These are phyloP conservation scores for Campoplex capitator DNA, from an alignment of 2,888 invertebrate genomes.

Conservation along the genomic window DNA sequence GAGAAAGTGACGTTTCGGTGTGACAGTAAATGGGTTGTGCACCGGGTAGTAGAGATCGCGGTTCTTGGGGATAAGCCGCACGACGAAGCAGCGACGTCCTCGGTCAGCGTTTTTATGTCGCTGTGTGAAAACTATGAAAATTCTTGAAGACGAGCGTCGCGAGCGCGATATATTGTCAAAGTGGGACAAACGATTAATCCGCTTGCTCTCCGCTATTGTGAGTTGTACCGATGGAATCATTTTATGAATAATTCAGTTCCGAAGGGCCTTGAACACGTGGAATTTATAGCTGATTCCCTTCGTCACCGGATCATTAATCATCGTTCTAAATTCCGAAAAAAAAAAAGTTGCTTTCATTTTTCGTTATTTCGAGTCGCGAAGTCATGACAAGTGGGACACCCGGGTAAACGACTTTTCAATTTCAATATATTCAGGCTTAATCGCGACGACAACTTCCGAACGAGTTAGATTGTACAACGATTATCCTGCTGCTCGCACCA, in stretches of 20 bases:
- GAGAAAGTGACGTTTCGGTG: constrained; percentile 60
- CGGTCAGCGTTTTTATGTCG: constrained; percentile 8
- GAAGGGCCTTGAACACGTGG: neutral
- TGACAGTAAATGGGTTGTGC: constrained; percentile 30
- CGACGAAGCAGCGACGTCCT: neutral
- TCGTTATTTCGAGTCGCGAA: neutral
- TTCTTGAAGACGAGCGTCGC: neutral
- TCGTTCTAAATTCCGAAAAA: neutral
- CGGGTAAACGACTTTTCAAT: neutral
- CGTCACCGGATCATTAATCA: neutral
- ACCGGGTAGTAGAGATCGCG: constrained; percentile 37
- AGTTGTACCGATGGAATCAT: neutral
- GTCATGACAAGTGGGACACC: neutral
- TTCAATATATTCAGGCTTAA: constrained; percentile 7
- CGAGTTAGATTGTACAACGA: constrained; percentile 26
- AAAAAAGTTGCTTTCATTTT: no score
- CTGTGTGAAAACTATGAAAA: constrained; percentile 34
- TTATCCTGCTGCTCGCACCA: neutral
- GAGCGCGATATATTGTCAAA: neutral
- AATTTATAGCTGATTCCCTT: neutral
- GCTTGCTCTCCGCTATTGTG: neutral
- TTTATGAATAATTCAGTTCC: neutral
- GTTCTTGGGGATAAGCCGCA: neutral
- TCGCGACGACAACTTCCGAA: neutral
- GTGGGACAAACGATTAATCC: constrained; percentile 6